Base-by-base conservation (phyloP, 2,888 invertebrate species). In the Luperina nickerlii region DNA sequence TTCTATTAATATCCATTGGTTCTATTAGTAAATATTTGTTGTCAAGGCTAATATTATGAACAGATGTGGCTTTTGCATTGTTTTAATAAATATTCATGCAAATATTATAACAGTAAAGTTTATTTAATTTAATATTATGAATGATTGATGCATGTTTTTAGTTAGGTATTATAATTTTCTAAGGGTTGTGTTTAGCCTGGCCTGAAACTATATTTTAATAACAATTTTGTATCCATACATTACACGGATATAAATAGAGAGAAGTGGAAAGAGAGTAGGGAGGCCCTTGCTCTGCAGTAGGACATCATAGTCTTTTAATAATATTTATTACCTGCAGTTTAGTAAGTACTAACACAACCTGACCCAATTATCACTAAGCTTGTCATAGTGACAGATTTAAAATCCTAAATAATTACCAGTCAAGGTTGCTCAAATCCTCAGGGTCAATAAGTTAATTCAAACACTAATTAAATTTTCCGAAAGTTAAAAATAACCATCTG, bases 11-110 rank as follows among this genome's bases (percentile, higher is more conserved):
- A 45, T 45, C 45, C 1, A 63, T 45, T 32, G 24, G 24, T 48
- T 51, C 38, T 42, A 66, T 7, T 27, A 57, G 57, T 57, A 54
- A n/a, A n/a, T 7, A 63, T 42, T 42, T 48, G 51, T 5, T 2
- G n/a, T 54, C 45, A 54, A 32, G 54, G 45, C 0, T n/a, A 45
- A 27, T 27, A n/a, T 27, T 51, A 42, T 27, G 4, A 27, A 24
- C 38, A 27, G 13, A 20, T 32, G 24, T 48, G 4, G 38, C 18
- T 54, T 6, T 69, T 32, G 4, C 42, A 42, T 15, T 68, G 13
- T 60, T 51, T 60, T 18, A 24, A 60, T 60, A 42, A 51, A 68
- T 77, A 65, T 79, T 70, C 32, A 69, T 45, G 54, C 6, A 18
- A 69, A 69, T 77, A 0, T 18, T 6, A 18, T 6, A 11, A n/a